These are phyloP conservation scores for Chiloscyllium punctatum DNA, from an alignment of 2,797 vertebrate species.

Conservation along the genomic window DNA sequence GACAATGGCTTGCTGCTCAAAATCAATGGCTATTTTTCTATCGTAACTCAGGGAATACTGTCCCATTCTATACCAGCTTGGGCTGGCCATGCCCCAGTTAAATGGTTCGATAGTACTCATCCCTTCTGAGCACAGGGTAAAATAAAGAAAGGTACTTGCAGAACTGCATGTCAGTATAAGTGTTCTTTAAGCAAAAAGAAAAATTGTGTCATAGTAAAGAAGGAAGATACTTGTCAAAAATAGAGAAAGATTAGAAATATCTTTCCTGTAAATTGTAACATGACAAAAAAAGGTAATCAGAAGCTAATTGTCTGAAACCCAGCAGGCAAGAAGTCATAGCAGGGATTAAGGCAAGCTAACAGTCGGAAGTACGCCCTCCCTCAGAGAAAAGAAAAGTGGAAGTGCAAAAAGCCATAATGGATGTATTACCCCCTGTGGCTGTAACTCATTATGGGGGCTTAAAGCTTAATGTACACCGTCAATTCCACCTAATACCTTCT, in stretches of 20 bases:
- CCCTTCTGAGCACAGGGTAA: too few relatives aligned
- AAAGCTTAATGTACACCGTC: constrained; percentile 21
- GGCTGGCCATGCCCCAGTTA: neutral
- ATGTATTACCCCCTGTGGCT: neutral
- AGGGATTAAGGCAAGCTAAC: constrained; percentile 14
- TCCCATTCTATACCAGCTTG: neutral
- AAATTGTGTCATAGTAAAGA: neutral
- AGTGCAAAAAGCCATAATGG: neutral
- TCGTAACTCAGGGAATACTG: neutral
- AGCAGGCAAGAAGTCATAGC: constrained; percentile 14
- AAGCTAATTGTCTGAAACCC: constrained; percentile 21
- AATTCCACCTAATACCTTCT: constrained; percentile 25
- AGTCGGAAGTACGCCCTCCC: constrained; percentile 18
- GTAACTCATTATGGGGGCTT: constrained; percentile 17
- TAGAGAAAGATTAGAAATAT: neutral
- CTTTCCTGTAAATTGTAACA: neutral
- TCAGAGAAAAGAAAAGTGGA: constrained; percentile 24
- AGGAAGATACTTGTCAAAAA: neutral
- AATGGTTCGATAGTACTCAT: neutral
- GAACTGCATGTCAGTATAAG: neutral
- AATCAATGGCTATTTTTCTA: neutral
- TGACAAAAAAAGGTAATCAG: neutral
- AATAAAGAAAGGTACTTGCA: neutral
- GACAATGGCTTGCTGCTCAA: neutral
- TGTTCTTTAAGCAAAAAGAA: neutral